A percentile compares a stretch with the other conserved stretches of the same genome.
Conservation (phyloP, 2,888 invertebrate species). For the Bugulina stolonifera region DNA sequence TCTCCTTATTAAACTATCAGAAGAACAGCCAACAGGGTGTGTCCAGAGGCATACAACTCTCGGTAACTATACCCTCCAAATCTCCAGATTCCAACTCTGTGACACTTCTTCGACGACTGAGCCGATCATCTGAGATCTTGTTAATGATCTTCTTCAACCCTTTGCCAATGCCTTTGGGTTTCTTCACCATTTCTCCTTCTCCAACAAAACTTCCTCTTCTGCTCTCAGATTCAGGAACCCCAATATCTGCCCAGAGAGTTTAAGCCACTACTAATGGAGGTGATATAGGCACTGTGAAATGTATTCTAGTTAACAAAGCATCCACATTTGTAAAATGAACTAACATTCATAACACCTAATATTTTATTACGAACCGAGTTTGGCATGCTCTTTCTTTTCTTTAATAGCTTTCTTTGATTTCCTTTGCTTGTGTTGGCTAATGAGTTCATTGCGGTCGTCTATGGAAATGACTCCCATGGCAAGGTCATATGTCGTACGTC, state of each 20-base stretch:
- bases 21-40: neutral
- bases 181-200: neutral
- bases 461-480: constrained; percentile 8
- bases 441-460: neutral
- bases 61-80: neutral
- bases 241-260: no score
- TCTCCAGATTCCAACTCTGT: neutral
- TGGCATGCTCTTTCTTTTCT: neutral
- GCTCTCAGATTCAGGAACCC: no score
- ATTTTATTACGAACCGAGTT: no score
- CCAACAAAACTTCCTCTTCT: neutral
- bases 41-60: neutral
- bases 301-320: no score
- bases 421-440: neutral
- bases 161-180: neutral
- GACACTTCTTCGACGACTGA: neutral
- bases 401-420: neutral
- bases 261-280: no score
- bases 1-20: no score
- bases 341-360: no score
- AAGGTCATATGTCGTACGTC: constrained; percentile 11
- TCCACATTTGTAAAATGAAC: no score
- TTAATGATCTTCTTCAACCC: constrained; percentile 1
- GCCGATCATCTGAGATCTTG: neutral
- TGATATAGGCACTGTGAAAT: no score